phyloP scores from a whole-genome alignment of 2,113 vertebrate species.

The Chloropsis cyanopogon region DNA sequence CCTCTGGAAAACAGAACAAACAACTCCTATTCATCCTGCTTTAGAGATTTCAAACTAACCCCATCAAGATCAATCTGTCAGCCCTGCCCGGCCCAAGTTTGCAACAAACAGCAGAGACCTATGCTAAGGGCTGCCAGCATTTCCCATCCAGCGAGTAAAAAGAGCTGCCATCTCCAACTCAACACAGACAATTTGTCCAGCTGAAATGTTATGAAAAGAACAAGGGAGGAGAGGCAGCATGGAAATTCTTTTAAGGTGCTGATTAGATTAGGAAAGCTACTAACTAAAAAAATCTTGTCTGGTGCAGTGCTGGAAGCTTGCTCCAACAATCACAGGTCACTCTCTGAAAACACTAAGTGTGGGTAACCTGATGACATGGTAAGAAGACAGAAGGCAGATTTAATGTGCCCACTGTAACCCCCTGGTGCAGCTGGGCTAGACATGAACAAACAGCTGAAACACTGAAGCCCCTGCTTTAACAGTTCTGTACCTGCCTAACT shows the following conservation, averaged over 20 bases:
- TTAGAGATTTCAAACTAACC: slow-evolving; percentile 13
- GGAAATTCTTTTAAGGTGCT: not conserved
- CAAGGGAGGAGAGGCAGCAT: not conserved
- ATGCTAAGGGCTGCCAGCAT: not conserved
- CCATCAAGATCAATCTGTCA: not conserved
- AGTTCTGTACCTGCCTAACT: not conserved
- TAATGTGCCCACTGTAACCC: not conserved
- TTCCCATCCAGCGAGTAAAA: not conserved
- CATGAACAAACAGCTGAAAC: not conserved
- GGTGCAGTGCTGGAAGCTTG: not conserved
- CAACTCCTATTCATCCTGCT: not conserved
- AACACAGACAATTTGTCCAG: not conserved
- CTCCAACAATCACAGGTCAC: not conserved
- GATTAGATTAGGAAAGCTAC: not conserved
- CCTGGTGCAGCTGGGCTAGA: not conserved
- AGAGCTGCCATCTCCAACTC: not conserved
- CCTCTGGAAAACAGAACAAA: slow-evolving; percentile 11
- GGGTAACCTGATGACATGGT: not conserved
- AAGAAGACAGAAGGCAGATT: not conserved
- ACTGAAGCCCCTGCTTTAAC: not conserved
- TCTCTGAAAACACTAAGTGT: not conserved
- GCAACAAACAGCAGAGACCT: not conserved
- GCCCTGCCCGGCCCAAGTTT: not conserved
- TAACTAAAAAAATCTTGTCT: not conserved
- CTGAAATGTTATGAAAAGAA: not conserved